Evolutionary conservation across 2,113 vertebrate species (phyloP).

Genomic region (Zosterops borbonicus): DNA sequence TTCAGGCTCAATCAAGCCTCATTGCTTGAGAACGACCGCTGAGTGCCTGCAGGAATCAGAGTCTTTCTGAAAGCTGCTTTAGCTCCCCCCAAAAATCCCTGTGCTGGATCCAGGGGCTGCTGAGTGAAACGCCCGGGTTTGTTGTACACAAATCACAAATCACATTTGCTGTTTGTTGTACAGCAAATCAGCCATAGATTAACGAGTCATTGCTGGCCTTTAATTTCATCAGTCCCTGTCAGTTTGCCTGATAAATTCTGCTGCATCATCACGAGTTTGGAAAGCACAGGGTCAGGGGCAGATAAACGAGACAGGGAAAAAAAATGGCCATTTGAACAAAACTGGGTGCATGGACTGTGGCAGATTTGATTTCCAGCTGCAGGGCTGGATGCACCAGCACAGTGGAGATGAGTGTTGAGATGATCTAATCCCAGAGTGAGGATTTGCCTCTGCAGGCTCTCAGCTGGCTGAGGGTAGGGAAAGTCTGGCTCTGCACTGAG

Average conservation of each 20-base stretch:
- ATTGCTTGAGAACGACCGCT: background rate
- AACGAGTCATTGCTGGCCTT: background rate
- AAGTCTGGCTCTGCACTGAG: fast-evolving
- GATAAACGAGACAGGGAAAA: background rate
- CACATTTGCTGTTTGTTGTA: no score
- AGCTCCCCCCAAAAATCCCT: background rate
- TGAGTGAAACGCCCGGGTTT: background rate
- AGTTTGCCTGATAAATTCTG: background rate
- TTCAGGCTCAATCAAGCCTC: background rate
- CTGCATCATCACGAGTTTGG: background rate
- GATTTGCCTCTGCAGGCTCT: background rate
- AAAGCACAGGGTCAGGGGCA: background rate
- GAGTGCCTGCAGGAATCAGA: background rate
- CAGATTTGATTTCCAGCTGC: background rate
- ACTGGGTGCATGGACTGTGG: background rate
- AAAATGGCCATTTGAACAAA: background rate
- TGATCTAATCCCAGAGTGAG: background rate
- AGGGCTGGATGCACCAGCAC: background rate
- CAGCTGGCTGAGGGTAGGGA: background rate
- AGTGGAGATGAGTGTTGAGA: background rate
- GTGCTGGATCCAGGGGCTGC: background rate
- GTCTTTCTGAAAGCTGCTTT: background rate
- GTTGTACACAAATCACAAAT: no score
- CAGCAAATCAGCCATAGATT: background rate
- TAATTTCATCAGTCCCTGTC: background rate